A percentile compares a stretch with the other conserved stretches of the same genome.
phyloP scores from a whole-genome alignment of 1,140 invertebrate genomes.

The Saccostrea echinata region DNA sequence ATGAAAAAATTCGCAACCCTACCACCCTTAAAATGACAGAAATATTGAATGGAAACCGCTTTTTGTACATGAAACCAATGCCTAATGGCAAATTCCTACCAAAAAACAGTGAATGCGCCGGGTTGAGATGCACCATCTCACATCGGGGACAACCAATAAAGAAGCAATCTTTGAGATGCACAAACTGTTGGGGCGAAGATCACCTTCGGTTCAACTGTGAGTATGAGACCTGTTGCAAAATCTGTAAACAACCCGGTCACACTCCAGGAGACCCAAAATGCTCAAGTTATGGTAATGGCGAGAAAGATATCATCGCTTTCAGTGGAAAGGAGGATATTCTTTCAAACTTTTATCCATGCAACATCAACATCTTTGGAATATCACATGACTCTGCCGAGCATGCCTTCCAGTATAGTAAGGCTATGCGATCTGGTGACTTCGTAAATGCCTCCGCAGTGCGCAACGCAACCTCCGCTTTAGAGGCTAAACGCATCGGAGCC shows the following conservation, averaged over 20 bases:
- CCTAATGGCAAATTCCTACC: constrained; percentile 1
- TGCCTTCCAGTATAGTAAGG: constrained; percentile 10
- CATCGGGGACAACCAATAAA: constrained; percentile 3
- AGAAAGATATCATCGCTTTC: constrained; percentile 9
- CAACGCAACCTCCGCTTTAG: not conserved
- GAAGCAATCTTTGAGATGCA: not conserved
- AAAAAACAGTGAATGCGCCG: constrained; percentile 23
- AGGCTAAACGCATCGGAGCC: not conserved
- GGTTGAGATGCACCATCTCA: not conserved
- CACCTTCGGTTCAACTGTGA: not conserved
- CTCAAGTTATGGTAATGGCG: not conserved
- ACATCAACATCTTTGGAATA: constrained; percentile 13
- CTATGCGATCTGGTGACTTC: constrained; percentile 5
- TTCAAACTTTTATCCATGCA: not conserved
- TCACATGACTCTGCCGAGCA: not conserved
- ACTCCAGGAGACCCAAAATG: not conserved
- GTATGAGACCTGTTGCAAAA: constrained; percentile 26
- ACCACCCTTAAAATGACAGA: constrained; percentile 24
- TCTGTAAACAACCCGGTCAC: constrained; percentile 13
- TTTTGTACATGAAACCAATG: constrained; percentile 36
- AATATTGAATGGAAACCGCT: constrained; percentile 23
- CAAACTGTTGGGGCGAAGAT: constrained; percentile 22
- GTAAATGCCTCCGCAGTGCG: not conserved
- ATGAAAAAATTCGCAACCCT: constrained; percentile 38
- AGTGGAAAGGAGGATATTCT: constrained; percentile 16